Percentiles rank a stretch among this genome's conserved stretches.
Conservation (phyloP, 2,888 invertebrate genomes). For the Noctua fimbriata region DNA sequence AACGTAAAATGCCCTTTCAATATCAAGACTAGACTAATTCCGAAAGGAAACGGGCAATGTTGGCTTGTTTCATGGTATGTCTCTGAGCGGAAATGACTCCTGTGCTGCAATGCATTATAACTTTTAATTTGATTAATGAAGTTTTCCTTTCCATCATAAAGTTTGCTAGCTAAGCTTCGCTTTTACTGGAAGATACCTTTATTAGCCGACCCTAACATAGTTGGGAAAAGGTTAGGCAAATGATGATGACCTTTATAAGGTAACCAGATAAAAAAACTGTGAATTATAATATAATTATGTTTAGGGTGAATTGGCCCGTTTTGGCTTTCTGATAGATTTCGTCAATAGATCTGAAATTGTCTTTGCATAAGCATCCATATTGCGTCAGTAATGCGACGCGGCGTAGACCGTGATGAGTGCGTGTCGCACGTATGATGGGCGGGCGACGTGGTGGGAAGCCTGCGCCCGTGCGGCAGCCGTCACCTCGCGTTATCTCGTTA, state of each 20-base stretch:
- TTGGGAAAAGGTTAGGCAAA: too few species aligned
- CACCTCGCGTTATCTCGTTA: conserved; percentile 75
- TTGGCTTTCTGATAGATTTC: background rate
- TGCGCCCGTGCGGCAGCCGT: conserved; percentile 62
- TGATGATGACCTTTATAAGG: too few species aligned
- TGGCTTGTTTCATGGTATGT: background rate
- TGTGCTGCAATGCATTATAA: background rate
- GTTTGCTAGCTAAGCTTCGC: background rate
- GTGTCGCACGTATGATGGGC: conserved; percentile 54
- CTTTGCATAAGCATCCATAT: conserved; percentile 48
- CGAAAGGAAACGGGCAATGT: too few species aligned
- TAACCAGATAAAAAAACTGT: background rate
- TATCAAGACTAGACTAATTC: too few species aligned
- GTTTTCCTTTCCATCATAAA: background rate
- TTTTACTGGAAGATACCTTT: background rate
- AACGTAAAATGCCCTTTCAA: background rate
- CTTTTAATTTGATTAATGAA: background rate
- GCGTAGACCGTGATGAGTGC: conserved; percentile 46
- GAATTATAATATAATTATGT: background rate
- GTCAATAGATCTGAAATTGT: background rate
- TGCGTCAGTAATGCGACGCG: conserved; percentile 59
- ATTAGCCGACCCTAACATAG: too few species aligned
- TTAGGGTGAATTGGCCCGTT: background rate
- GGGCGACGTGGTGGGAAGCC: conserved; percentile 70
- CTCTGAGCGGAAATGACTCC: background rate